Conservation (phyloP, 2,113 vertebrate species). For the Amphiprion ocellaris region DNA sequence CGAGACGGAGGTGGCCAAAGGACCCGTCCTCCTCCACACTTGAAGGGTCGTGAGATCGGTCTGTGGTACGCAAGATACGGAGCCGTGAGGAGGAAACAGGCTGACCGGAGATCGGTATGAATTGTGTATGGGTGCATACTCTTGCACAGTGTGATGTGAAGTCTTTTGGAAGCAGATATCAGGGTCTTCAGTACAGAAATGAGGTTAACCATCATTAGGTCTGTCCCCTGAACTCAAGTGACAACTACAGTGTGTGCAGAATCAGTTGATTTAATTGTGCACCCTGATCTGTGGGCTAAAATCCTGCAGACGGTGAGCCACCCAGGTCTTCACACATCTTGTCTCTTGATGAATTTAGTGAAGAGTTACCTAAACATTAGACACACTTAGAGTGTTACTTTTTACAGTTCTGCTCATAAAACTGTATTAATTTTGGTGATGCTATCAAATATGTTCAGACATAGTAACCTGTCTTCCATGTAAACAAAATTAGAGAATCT, state of each 20-base stretch:
- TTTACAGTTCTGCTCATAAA: too few species aligned
- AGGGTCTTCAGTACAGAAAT: too few species aligned
- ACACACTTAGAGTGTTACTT: too few species aligned
- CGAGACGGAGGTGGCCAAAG: constrained; percentile 75
- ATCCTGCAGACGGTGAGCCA: neutral
- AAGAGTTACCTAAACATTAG: too few species aligned
- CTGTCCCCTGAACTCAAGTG: too few species aligned
- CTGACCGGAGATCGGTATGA: constrained; percentile 92
- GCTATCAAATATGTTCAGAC: too few species aligned
- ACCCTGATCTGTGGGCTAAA: neutral
- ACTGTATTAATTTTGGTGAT: too few species aligned
- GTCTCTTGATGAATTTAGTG: too few species aligned
- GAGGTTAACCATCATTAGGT: too few species aligned
- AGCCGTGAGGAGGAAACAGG: constrained; percentile 89
- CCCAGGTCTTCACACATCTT: too few species aligned
- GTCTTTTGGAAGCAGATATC: neutral
- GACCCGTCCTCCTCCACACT: constrained; percentile 90
- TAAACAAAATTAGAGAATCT: too few species aligned
- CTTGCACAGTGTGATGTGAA: neutral
- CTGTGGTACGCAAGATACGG: constrained; percentile 95
- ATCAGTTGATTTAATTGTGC: neutral
- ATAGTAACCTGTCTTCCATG: too few species aligned
- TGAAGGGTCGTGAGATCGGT: constrained; percentile 95
- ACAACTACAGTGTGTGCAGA: neutral
- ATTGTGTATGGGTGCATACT: neutral